phyloP scores from a whole-genome alignment of 2,797 vertebrate species.

The Megalops cyprinoides region DNA sequence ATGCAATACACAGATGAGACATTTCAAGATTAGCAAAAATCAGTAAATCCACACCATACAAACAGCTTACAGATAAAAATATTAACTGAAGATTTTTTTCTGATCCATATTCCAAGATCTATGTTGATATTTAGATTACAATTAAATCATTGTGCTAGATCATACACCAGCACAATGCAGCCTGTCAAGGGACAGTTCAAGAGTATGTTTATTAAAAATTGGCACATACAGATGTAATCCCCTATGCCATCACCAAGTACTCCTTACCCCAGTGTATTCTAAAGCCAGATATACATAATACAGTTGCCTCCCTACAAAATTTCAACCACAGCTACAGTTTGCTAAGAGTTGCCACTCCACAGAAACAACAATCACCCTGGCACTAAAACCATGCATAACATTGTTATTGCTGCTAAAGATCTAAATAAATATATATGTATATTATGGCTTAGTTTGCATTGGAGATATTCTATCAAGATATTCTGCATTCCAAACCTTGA shows the following conservation, averaged over 20 bases:
- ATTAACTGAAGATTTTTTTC: neutral
- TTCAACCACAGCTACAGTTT: constrained; percentile 54
- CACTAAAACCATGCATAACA: constrained; percentile 87
- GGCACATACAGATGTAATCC: constrained; percentile 11
- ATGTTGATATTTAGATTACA: neutral
- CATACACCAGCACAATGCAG: constrained; percentile 14
- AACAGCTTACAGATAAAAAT: neutral
- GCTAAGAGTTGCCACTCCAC: constrained; percentile 51
- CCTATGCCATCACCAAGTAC: neutral
- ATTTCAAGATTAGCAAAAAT: constrained; percentile 16
- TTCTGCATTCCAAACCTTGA: constrained; percentile 85
- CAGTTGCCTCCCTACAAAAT: constrained; percentile 33
- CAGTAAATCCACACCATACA: neutral
- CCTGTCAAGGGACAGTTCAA: constrained; percentile 12
- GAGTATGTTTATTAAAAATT: constrained; percentile 1
- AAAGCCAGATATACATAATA: constrained; percentile 44
- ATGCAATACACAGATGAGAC: constrained; percentile 11
- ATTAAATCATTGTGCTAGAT: constrained; percentile 8
- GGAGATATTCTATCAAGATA: constrained; percentile 78
- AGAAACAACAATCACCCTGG: constrained; percentile 66
- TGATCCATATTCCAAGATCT: neutral
- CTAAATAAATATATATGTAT: constrained; percentile 85
- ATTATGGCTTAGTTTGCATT: constrained; percentile 88
- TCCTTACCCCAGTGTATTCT: constrained; percentile 32
- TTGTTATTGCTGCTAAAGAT: constrained; percentile 95